Base-by-base conservation (phyloP, 1,140 invertebrate genomes). In the Orius laevigatus region DNA sequence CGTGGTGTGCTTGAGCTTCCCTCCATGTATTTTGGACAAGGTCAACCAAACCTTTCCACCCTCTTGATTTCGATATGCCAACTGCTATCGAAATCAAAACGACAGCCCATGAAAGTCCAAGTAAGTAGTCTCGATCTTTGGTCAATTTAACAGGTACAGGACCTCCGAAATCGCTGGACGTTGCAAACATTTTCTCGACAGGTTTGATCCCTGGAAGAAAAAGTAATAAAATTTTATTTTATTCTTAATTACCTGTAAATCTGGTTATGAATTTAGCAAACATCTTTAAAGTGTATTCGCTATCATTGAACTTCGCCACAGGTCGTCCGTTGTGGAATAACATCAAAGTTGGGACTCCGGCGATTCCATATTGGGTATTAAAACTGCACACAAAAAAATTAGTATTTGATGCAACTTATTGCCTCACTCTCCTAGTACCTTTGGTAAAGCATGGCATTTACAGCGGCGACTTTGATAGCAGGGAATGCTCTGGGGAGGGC, bases 261-360 rank as follows among this genome's bases (percentile, higher is more conserved):
- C 78, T 76, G 43, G 74, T 75, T 14, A 96, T 73, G 64, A 94
- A 96, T 53, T 74, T 76, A 5, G 78, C 73, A 59, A 94, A 86
- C 46, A 74, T 75, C 45, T 84, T 75, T 19, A 91, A 69, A 12
- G 75, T 83, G 55, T 87, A 84, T 43, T 82, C 74, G 9, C 84
- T 82, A 14, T 79, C 78, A 67, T 94, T 92, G 53, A 84, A 92
- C 66, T 87, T 85, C 1, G 79, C 80, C 20, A 87, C 74, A 18
- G 86, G 76, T 60, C 84, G 76, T 0, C 87, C 87, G 68, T 93
- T 93, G 60, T 96, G 90, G 58, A 95, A 89, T 46, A 97, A 70
- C 65, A 95, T 75, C 9, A 96, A 62, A 32, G 89, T 92, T 34
- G 91, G 91, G 18, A 95, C 81, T 14, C 86, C 87, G n/a, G 92